Evolutionary conservation across 2,888 invertebrate species (phyloP).

Genomic region (Monochamus alternatus): DNA sequence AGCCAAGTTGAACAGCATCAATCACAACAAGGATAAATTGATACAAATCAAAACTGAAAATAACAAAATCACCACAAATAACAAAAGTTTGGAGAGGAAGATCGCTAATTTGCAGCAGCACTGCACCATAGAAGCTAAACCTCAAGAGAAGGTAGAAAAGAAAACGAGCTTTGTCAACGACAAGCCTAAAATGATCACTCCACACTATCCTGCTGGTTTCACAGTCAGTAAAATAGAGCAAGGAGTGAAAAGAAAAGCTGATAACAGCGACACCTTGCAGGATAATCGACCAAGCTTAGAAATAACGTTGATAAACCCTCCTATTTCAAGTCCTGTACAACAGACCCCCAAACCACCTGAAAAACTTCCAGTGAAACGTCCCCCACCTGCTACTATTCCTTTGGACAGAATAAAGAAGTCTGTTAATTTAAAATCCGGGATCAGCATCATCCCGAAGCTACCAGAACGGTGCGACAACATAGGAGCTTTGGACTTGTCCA

Average conservation of each 20-base stretch:
- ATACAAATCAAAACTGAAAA: constrained; percentile 44
- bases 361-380: constrained; percentile 65
- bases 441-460: constrained; percentile 66
- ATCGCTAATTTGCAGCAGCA: constrained; percentile 65
- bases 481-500: constrained; percentile 74
- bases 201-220: constrained; percentile 64
- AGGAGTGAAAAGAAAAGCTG: constrained; percentile 66
- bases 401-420: constrained; percentile 72
- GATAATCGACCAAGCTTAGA: constrained; percentile 68
- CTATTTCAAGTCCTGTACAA: constrained; percentile 46
- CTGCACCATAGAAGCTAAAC: constrained; percentile 63
- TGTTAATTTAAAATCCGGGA: constrained; percentile 62
- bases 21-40: constrained; percentile 37
- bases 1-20: constrained; percentile 38
- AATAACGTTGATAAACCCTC: constrained; percentile 67
- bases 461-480: constrained; percentile 70
- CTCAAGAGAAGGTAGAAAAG: constrained; percentile 52
- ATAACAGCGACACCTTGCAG: constrained; percentile 51
- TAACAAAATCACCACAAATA: constrained; percentile 53
- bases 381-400: constrained; percentile 74
- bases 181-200: constrained; percentile 48
- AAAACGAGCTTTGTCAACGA: constrained; percentile 46
- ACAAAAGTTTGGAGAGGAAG: constrained; percentile 58
- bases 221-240: constrained; percentile 70
- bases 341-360: constrained; percentile 44